Base-by-base conservation (phyloP, 1,140 invertebrate genomes). In the Drosophila nikananu region DNA sequence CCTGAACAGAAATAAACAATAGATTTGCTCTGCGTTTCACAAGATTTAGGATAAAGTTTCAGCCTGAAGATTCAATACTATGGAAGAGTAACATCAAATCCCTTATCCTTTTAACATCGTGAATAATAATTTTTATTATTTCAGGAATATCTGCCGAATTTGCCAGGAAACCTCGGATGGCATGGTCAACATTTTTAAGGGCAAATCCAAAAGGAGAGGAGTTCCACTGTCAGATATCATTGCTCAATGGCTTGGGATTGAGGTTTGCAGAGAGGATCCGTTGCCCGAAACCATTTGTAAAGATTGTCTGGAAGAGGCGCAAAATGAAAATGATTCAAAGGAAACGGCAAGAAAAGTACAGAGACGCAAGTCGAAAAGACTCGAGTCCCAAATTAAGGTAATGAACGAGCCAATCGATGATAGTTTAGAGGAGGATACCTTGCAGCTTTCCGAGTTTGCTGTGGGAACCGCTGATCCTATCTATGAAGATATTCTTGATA, bases 111-210 rank as follows among this genome's bases (percentile, higher is more conserved):
- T 23, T 4, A 39, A 23, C 5, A n/a, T n/a, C 3, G 5, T 7
- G 1, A 13, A 13, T 32, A 13, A 13, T 4, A 19, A 4, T 12
- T 12, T 12, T 3, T 7, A 23, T 7, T 2, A 39, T 57, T 57
- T n/a, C 15, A 57, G 54, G 23, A 57, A 57, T n/a, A n/a, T 57
- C 5, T 57, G 54, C 1, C 35, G 54, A 1, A 15, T 57, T 25
- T 57, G 54, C 15, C 54, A 57, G 54, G 54, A 57, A 57, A 4
- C 35, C 1, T 57, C 54, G 21, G 35, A 39, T 12, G 9, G 21
- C 1, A 7, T 39, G 54, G 35, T 57, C 21, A 39, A 57, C 21
- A 57, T 57, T 12, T 57, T 57, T 23, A 10, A 25, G 3, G 32
- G 4, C 54, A 39, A n/a, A 10, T 25, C 35, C 1, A 13, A 7